Conservation (phyloP, 1,140 invertebrate genomes). For the Periplaneta americana region DNA sequence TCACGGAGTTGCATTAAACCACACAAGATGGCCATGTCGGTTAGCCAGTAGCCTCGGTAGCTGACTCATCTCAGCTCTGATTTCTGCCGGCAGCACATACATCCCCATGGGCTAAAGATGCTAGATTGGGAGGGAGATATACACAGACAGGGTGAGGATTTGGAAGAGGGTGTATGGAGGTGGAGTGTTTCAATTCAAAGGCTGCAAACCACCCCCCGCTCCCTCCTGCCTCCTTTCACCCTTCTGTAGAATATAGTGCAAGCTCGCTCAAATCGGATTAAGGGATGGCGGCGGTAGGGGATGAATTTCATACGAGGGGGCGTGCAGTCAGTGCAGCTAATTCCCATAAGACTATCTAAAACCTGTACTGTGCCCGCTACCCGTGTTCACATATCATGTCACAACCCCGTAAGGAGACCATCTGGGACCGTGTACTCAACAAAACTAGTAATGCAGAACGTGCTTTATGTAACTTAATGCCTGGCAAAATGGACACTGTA, state of each 20-base stretch:
- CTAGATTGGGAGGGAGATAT: not conserved
- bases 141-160: not conserved
- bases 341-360: slow-evolving; percentile 7
- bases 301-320: slow-evolving; percentile 8
- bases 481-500: too few relatives aligned
- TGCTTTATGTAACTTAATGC: too few relatives aligned
- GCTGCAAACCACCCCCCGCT: not conserved
- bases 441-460: not conserved
- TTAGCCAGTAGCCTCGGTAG: not conserved
- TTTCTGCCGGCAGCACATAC: not conserved
- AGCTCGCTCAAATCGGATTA: slow-evolving; percentile 7
- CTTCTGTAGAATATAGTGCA: not conserved
- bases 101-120: not conserved
- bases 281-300: not conserved
- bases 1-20: not conserved
- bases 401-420: not conserved
- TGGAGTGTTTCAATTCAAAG: not conserved
- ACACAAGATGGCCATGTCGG: not conserved
- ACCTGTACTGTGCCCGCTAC: not conserved
- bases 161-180: not conserved
- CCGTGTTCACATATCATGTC: not conserved
- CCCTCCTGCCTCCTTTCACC: not conserved
- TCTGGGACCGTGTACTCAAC: not conserved
- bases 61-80: not conserved
- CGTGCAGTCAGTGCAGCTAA: slow-evolving; percentile 2